phyloP scores from a whole-genome alignment of 2,888 invertebrate genomes.

The Macrophya alboannulata region DNA sequence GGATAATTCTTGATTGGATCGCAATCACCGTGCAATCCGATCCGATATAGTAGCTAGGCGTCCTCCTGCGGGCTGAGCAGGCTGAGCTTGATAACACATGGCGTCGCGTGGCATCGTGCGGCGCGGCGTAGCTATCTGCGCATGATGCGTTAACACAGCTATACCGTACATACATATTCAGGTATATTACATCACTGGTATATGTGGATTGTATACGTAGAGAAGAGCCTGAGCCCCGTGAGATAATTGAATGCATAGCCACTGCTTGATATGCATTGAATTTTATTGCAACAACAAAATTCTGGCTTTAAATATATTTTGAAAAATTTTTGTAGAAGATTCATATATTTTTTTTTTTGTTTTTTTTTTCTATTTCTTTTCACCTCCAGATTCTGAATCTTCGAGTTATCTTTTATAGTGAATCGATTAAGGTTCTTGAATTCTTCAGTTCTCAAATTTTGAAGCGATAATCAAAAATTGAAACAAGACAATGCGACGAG shows the following conservation, averaged over 20 bases:
- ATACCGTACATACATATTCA: neutral
- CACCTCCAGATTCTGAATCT: neutral
- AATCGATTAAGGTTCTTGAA: neutral
- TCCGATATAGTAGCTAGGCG: conserved; percentile 34
- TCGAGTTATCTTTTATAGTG: neutral
- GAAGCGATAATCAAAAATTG: neutral
- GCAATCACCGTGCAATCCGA: conserved; percentile 55
- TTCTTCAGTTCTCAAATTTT: neutral
- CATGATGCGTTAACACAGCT: conserved; percentile 30
- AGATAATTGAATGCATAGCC: conserved; percentile 57
- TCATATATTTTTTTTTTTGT: neutral
- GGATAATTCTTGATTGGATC: conserved; percentile 56
- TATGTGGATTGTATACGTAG: neutral
- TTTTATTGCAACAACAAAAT: conserved; percentile 52
- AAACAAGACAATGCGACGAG: neutral
- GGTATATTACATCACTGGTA: neutral
- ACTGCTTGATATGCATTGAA: conserved; percentile 52
- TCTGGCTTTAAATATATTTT: conserved; percentile 30
- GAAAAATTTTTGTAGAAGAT: neutral
- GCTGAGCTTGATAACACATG: conserved; percentile 27
- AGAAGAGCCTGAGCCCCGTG: conserved; percentile 30
- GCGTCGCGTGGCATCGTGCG: conserved; percentile 29
- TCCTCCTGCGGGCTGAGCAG: conserved; percentile 1
- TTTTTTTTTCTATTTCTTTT: neutral
- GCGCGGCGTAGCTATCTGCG: neutral